phyloP scores from a whole-genome alignment of 2,797 vertebrate genomes.

The Cuniculus paca region DNA sequence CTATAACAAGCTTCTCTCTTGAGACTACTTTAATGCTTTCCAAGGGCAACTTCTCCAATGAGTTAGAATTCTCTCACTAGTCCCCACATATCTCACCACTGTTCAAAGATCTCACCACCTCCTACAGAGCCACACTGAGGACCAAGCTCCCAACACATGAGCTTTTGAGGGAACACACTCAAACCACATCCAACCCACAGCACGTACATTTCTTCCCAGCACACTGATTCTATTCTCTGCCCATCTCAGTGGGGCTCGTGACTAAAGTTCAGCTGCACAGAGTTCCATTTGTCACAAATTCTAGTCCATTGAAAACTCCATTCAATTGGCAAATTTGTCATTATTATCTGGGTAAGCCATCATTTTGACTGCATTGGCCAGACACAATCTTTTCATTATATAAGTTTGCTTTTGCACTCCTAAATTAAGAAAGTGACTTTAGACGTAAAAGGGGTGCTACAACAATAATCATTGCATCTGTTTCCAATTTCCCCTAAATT shows the following conservation, averaged over 20 bases:
- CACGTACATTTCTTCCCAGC: background rate
- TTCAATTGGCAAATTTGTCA: constrained; percentile 60
- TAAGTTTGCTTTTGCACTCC: constrained; percentile 71
- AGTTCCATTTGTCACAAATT: constrained; percentile 19
- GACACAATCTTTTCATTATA: constrained; percentile 67
- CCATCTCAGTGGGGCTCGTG: background rate
- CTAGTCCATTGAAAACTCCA: constrained; percentile 34
- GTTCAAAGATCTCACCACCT: background rate
- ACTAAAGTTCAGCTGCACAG: background rate
- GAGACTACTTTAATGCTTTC: background rate
- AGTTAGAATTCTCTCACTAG: background rate
- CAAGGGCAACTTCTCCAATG: background rate
- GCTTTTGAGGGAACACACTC: background rate
- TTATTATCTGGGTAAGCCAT: constrained; percentile 66
- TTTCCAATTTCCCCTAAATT: constrained; percentile 65
- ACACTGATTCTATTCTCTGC: background rate
- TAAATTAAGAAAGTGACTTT: constrained; percentile 73
- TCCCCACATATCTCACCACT: background rate
- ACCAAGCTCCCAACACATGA: background rate
- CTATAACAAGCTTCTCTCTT: background rate
- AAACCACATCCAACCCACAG: background rate
- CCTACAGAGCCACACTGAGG: background rate
- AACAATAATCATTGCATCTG: constrained; percentile 77
- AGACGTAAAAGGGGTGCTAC: constrained; percentile 66
- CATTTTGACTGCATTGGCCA: constrained; percentile 61